Evolutionary conservation across 2,888 invertebrate genomes (phyloP).

Genomic region (Drosophila rellima): DNA sequence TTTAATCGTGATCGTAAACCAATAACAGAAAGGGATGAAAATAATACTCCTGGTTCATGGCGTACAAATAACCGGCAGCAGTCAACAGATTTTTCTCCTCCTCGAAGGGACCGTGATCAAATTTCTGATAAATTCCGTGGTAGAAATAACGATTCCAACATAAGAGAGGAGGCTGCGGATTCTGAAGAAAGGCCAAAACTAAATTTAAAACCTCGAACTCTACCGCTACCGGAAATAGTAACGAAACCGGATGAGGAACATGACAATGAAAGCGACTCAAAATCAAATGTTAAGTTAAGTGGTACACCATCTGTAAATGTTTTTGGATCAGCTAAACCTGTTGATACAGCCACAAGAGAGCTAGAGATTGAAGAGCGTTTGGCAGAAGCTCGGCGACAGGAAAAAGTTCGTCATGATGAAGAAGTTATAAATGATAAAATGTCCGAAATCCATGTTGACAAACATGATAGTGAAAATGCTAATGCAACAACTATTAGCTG

Average conservation of each 20-base stretch:
- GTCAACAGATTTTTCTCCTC: constrained; percentile 72
- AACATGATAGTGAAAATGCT: constrained; percentile 81
- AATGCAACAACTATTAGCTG: constrained; percentile 79
- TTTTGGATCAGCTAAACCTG: constrained; percentile 97
- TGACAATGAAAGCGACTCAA: constrained; percentile 45
- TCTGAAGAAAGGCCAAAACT: constrained; percentile 89
- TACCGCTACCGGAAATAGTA: constrained; percentile 88
- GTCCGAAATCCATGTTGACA: constrained; percentile 77
- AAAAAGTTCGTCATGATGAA: constrained; percentile 71
- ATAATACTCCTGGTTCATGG: constrained; percentile 82
- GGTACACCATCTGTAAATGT: constrained; percentile 89
- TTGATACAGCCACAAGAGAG: constrained; percentile 96
- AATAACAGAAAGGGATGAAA: constrained; percentile 64
- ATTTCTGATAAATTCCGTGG: constrained; percentile 78
- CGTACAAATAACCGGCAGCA: constrained; percentile 75
- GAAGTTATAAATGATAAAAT: constrained; percentile 72
- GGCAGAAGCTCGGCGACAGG: constrained; percentile 87
- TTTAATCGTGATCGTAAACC: constrained; percentile 79
- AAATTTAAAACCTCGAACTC: constrained; percentile 92
- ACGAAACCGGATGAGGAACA: constrained; percentile 83
- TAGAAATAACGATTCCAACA: constrained; percentile 71
- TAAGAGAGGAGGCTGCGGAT: constrained; percentile 55
- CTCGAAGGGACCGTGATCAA: constrained; percentile 75
- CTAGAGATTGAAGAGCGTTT: constrained; percentile 96
- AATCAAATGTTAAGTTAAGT: constrained; percentile 38